Base-by-base conservation (phyloP, 2,797 vertebrate species). In the Apogon hyalosoma region DNA sequence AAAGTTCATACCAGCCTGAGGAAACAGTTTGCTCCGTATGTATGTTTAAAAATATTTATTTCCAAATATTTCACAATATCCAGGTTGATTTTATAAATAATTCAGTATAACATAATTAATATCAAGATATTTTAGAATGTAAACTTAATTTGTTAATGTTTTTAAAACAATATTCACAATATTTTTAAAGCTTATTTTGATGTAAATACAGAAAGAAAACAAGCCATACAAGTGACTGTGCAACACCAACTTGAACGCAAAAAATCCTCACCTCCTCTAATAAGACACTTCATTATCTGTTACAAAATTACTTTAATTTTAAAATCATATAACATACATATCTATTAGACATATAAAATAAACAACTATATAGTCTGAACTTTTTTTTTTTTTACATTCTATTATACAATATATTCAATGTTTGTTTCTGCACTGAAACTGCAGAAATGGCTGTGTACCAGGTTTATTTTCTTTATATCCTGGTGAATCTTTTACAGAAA, bases 281-380 rank as follows among this genome's bases (percentile, higher is more conserved):
- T 94, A 94, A 94, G 92, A 94, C 94, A 94, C 93, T 93, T 94
- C 82, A 91, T 93, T 84, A 92, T 93, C 90, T 93, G 90, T 93
- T 95, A 94, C 86, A 94, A 94, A 94, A 94, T 93, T 89, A 91
- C 84, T 92, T 93, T 92, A 88, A 90, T 91, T 88, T 92, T 91
- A 69, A 93, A 93, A 91, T 92, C 82, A 90, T 91, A 87, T 86
- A 89, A 91, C 87, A 86, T 90, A 92, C 78, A 85, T 92, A 87
- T 92, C 90, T 92, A 91, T 92, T 79, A 79, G 64, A 93, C 88
- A 91, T 92, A 94, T 91, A 94, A 94, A 94, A 94, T 94, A 93
- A 93, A 94, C 88, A 88, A 90, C 79, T 92, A 88, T 93, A 84
- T 88, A 80, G 82, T 87, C 85, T 88, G 85, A 79, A 88, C 69